Evolutionary conservation across 2,888 invertebrate species (phyloP).

Genomic region (Microplitis deprimator): DNA sequence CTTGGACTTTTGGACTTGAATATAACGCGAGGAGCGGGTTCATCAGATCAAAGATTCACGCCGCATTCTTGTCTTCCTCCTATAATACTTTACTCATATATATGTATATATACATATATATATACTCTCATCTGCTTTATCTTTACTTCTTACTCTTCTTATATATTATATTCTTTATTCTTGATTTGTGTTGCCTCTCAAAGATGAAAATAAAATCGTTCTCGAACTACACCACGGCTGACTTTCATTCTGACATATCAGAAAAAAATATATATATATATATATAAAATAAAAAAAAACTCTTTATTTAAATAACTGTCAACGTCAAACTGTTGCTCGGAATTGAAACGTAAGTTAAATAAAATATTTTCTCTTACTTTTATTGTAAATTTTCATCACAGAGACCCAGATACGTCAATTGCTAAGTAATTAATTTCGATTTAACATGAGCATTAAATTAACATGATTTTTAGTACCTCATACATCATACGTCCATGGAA

Average conservation of each 20-base stretch:
- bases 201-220: background rate
- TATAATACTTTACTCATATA: background rate
- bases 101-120: background rate
- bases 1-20: background rate
- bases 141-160: background rate
- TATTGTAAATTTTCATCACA: background rate
- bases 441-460: background rate
- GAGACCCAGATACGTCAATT: background rate
- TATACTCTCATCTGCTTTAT: background rate
- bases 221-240: background rate
- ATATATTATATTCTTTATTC: background rate
- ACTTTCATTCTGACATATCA: conserved; percentile 1
- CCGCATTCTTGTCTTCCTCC: background rate
- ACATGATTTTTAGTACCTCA: background rate
- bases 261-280: background rate
- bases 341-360: background rate
- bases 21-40: background rate
- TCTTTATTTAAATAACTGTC: background rate
- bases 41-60: conserved; percentile 27
- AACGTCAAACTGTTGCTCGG: background rate
- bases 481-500: background rate
- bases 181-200: background rate
- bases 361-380: background rate
- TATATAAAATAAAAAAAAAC: background rate
- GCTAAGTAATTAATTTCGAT: background rate